phyloP scores from a whole-genome alignment of 2,888 invertebrate genomes.

The Notodonta ziczac region DNA sequence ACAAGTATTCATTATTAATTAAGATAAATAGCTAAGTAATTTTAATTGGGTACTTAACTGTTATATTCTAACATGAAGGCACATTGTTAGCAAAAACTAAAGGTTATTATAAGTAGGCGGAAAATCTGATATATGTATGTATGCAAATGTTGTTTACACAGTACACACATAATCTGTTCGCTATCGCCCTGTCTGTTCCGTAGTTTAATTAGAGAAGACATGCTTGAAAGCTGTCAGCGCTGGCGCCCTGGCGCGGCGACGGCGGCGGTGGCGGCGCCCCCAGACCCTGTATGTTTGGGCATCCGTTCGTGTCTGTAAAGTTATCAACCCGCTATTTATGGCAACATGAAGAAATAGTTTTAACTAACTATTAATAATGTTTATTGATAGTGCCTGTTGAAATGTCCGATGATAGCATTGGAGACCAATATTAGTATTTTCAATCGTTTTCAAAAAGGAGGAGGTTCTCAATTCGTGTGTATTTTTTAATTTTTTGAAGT shows the following conservation, averaged over 20 bases:
- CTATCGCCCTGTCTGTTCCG: conserved; percentile 60
- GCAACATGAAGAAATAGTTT: conserved; percentile 18
- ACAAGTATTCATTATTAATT: neutral
- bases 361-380: conserved; percentile 22
- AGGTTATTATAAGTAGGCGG: conserved; percentile 13
- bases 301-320: conserved; percentile 37
- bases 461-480: too few species aligned
- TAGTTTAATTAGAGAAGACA: conserved; percentile 66
- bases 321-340: conserved; percentile 39
- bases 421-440: too few species aligned
- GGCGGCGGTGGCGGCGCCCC: conserved; percentile 54
- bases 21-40: neutral
- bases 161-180: conserved; percentile 41
- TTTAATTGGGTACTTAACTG: neutral
- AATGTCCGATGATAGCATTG: neutral
- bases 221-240: conserved; percentile 62
- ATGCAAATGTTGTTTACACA: conserved; percentile 48
- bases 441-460: too few species aligned
- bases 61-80: neutral
- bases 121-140: conserved; percentile 36
- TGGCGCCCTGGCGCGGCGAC: conserved; percentile 10
- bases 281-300: conserved; percentile 50
- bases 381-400: neutral
- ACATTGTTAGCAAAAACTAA: neutral
- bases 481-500: too few species aligned